phyloP scores from a whole-genome alignment of 2,797 vertebrate species.

The Melanotaenia maccullochi region DNA sequence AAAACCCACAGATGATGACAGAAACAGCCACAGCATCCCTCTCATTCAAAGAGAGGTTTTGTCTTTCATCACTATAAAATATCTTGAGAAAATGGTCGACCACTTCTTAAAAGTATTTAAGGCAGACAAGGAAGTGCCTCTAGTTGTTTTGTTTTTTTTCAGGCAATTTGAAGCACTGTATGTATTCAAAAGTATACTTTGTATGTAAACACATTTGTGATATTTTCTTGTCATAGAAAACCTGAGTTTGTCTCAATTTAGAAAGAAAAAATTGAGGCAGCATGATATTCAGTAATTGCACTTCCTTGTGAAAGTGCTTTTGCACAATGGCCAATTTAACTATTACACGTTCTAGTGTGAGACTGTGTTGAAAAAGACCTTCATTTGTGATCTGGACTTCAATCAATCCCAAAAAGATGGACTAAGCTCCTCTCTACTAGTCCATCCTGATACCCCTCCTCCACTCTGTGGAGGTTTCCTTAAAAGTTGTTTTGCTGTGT shows the following conservation, averaged over 20 bases:
- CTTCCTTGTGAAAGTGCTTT: neutral
- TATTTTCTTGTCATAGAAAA: neutral
- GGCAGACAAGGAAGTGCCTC: no score
- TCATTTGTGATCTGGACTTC: no score
- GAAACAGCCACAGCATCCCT: neutral
- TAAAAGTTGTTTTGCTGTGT: neutral
- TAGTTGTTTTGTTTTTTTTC: no score
- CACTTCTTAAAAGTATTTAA: neutral
- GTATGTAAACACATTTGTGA: neutral
- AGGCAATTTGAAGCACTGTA: neutral
- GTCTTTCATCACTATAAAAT: neutral
- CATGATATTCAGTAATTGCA: neutral
- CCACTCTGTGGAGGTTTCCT: neutral
- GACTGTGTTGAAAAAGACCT: no score
- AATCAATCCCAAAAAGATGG: neutral
- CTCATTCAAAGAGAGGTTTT: neutral
- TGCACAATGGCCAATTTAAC: neutral
- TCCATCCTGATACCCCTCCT: neutral
- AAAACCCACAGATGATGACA: neutral
- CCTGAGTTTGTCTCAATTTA: neutral
- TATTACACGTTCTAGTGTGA: neutral
- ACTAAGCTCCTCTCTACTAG: neutral
- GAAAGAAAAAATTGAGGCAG: neutral
- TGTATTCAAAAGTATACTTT: no score
- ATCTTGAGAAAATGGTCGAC: neutral